These are phyloP conservation scores for Trypoxylus dichotomus DNA, from an alignment of 1,140 invertebrate genomes.

Conservation along the genomic window DNA sequence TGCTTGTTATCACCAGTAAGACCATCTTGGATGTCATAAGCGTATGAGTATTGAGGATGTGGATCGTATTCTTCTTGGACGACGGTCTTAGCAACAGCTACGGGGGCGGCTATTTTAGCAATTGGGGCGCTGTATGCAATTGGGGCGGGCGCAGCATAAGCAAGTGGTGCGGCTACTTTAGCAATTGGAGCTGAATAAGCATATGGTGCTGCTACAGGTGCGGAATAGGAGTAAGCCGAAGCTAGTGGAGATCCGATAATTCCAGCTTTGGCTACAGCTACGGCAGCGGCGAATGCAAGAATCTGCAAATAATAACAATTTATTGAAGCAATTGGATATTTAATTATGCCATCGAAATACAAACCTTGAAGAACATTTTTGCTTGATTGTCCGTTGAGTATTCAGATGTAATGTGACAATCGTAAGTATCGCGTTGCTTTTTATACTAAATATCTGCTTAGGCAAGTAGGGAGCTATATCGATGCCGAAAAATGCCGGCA, in stretches of 20 bases:
- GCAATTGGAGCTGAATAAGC: conserved; percentile 38
- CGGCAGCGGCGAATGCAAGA: conserved; percentile 51
- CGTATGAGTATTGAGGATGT: conserved; percentile 53
- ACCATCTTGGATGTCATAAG: conserved; percentile 59
- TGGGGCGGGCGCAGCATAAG: conserved; percentile 24
- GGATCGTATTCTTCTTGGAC: conserved; percentile 43
- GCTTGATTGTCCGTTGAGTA: not conserved
- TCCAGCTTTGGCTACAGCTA: conserved; percentile 53
- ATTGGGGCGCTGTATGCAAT: conserved; percentile 46
- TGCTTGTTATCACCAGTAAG: conserved; percentile 61
- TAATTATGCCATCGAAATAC: not conserved
- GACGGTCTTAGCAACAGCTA: conserved; percentile 51
- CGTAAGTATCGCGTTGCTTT: not conserved
- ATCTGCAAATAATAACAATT: conserved; percentile 49
- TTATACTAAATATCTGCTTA: not conserved
- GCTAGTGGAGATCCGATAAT: conserved; percentile 6
- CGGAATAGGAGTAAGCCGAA: conserved; percentile 33
- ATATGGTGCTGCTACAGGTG: conserved; percentile 42
- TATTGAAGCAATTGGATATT: not conserved
- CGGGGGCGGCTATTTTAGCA: conserved; percentile 51
- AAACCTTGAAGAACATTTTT: conserved; percentile 7
- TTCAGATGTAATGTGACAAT: not conserved
- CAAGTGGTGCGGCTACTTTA: conserved; percentile 7
- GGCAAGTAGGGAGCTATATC: not conserved
- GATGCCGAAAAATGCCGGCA: not conserved